These are phyloP conservation scores for Leptarthrus brevirostris DNA, from an alignment of 2,888 invertebrate species.

Conservation along the genomic window DNA sequence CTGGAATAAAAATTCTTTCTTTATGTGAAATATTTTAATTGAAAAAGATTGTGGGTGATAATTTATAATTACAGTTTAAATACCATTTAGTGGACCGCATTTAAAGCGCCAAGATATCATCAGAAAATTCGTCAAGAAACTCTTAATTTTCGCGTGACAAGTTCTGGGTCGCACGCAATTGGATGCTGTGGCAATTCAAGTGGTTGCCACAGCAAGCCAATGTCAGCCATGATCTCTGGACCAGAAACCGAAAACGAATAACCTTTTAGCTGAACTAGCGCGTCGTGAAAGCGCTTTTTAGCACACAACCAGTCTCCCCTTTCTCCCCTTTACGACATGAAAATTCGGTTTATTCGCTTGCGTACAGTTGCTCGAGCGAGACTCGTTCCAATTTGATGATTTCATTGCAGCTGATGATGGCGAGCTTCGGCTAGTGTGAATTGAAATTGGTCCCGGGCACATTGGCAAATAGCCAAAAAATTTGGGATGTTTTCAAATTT, in stretches of 20 bases:
- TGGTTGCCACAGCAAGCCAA: too few species aligned
- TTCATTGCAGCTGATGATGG: not conserved
- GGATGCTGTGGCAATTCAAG: too few species aligned
- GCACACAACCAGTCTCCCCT: conserved; percentile 4
- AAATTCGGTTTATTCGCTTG: too few species aligned
- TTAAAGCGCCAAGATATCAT: too few species aligned
- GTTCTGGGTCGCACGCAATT: too few species aligned
- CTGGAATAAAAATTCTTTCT: too few species aligned
- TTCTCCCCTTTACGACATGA: not conserved
- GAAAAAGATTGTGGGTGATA: too few species aligned
- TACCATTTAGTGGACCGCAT: too few species aligned
- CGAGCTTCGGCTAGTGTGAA: not conserved
- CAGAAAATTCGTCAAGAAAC: too few species aligned
- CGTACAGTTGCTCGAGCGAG: not conserved
- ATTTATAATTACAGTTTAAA: too few species aligned
- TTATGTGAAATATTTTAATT: too few species aligned
- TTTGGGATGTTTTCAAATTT: conserved; percentile 18
- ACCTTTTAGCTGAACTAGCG: not conserved
- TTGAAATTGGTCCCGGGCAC: not conserved
- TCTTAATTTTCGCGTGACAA: too few species aligned
- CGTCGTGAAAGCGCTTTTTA: not conserved
- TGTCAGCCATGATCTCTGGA: conserved; percentile 24
- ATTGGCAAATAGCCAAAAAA: conserved; percentile 35
- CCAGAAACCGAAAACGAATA: conserved; percentile 5
- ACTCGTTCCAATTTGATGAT: not conserved